Base-by-base conservation (phyloP, 2,113 vertebrate genomes). In the Eulemur rufifrons region DNA sequence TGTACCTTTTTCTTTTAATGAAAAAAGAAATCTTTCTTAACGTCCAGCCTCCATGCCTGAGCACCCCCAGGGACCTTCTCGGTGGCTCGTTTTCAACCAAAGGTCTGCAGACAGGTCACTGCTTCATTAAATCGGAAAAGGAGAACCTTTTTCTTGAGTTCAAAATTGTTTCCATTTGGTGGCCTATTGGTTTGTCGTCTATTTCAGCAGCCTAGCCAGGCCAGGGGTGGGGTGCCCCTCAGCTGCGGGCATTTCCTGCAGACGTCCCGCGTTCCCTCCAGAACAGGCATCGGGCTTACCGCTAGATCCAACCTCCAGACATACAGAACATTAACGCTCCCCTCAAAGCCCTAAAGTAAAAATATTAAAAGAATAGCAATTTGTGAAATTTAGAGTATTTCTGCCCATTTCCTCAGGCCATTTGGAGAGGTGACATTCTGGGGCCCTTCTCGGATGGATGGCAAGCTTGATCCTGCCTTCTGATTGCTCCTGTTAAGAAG, bases 161-260 rank as follows among this genome's bases (percentile, higher is more conserved):
- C 73, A 78, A 29, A 95, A 94, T 91, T 68, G 91, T 94, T 97
- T 93, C 94, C 39, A 76, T 97, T 94, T 93, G 86, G 89, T 64
- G 86, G 83, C 37, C 29, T 80, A 86, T 95, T 94, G 89, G 94
- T 63, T 63, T 63, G 59, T 69, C 52, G 23, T 88, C 0, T 47
- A 80, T 66, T 82, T 94, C 87, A 80, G 87, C 37, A 83, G 87
- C 47, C n/a, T 84, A 56, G 10, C 68, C 34, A n/a, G 9, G 25
- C 29, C 1, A 34, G 54, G 54, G 20, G 84, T 32, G 21, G 9
- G 25, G 6, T 10, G 45, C 18, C 20, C 50, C 32, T 45, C 23
- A 63, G 32, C 13, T 21, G 18, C 56, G 6, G n/a, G 18, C 29
- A 18, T 45, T 94, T 45, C 76, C 84, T 56, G 74, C 17, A 87